Base-by-base conservation (phyloP, 2,888 invertebrate species). In the Athripsodes cinereus region DNA sequence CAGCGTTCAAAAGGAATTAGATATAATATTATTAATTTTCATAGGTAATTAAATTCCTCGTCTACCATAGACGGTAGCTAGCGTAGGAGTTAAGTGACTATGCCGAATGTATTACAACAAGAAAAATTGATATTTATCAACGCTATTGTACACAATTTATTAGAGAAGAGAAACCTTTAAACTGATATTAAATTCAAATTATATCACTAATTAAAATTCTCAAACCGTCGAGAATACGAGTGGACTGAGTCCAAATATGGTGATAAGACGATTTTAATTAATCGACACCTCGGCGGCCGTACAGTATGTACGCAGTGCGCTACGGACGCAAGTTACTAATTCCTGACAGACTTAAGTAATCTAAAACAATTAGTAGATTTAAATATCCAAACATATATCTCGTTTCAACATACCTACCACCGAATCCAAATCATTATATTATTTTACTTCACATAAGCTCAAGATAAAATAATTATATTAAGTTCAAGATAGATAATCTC, bases 151-250 rank as follows among this genome's bases (percentile, higher is more conserved):
- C 31, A 22, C 40, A 35, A 49, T 34, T 22, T 55, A 55, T 55
- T 49, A n/a, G 48, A 49, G n/a, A 20, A n/a, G 21, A 19, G 13
- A 40, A 40, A 40, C 40, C 40, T 22, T 20, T 34, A 31, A 48
- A 49, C 22, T 35, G 22, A 35, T 19, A 46, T n/a, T 1, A 19
- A 16, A 51, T 56, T 56, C 19, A 31, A 46, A 51, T 20, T 19
- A 51, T 26, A 51, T n/a, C 22, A 22, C 26, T 44, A 46, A 46
- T 51, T 46, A 51, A 56, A 22, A 46, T 44, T 40, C 46, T 21
- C 51, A 22, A 18, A 18, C 1, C 16, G 31, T 6, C 21, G 55
- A 51, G 35, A 56, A 26, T 56, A 16, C 16, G 19, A n/a, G 40
- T 50, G 21, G 20, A 46, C n/a, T 26, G 2, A 40, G n/a, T 26